Base-by-base conservation (phyloP, 2,888 invertebrate genomes). In the Phasia obesa region DNA sequence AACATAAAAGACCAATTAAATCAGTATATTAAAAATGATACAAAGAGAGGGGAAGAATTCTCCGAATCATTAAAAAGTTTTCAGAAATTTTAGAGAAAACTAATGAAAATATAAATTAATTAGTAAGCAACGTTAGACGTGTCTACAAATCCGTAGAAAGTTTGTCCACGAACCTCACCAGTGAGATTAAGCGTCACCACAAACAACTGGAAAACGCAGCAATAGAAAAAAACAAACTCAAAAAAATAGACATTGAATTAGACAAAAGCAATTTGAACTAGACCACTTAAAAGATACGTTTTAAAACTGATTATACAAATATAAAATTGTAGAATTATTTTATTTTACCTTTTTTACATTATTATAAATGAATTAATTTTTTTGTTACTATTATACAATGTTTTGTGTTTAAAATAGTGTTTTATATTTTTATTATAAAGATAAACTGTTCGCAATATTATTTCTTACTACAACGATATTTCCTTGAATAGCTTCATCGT, bases 61-160 rank as follows among this genome's bases (percentile, higher is more conserved):
- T 44, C 49, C 49, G 47, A 64, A 64, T 47, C 64, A 49, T 49
- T 49, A 31, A 64, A 64, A 64, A 64, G 64, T 49, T 64, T 47
- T 64, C 64, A 25, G 49, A 49, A 47, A 64, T 49, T 47, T 47
- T 47, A 11, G 47, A 49, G 49, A 64, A 64, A 27, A 49, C 31
- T 49, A 47, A 47, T 49, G 31, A 64, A 47, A 64, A 49, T 64
- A 47, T 64, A 31, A 49, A 31, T 49, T 44, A 47, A 62, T 47
- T 47, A 62, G 62, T n/a, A 62, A 62, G 49, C 47, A 47, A 64
- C 31, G 47, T 47, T 47, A 31, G 47, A 47, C 47, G 31, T 64
- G 47, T 47, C 62, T 35, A 35, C 35, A 35, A 35, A 35, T 5
- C 35, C 6, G 11, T 35, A 9, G 35, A 35, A 35, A 35, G 11